phyloP scores from a whole-genome alignment of 2,888 invertebrate species.

The Sphinx pinastri region DNA sequence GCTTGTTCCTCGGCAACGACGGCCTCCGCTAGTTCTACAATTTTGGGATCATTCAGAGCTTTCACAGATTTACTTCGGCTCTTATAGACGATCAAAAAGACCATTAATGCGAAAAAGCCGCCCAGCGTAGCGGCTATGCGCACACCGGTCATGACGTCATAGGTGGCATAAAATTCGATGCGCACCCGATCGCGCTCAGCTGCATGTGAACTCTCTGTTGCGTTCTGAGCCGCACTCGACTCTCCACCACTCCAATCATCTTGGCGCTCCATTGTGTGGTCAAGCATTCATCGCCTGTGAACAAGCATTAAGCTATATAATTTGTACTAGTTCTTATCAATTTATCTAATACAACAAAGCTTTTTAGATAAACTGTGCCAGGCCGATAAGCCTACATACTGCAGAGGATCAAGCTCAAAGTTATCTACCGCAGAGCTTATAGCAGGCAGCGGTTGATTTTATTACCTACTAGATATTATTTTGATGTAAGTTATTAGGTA shows the following conservation, averaged over 20 bases:
- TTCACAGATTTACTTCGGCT: slow-evolving; percentile 91
- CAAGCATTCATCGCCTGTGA: slow-evolving; percentile 79
- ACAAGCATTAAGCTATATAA: slow-evolving; percentile 42
- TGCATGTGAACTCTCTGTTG: slow-evolving; percentile 66
- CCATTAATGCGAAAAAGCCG: slow-evolving; percentile 96
- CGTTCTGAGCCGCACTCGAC: slow-evolving; percentile 65
- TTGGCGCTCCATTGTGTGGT: slow-evolving; percentile 75
- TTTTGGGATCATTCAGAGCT: slow-evolving; percentile 90
- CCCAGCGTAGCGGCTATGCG: slow-evolving; percentile 96
- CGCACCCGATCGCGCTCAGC: slow-evolving; percentile 88
- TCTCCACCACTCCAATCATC: slow-evolving; percentile 73
- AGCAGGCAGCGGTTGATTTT: background rate
- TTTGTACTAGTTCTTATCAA: slow-evolving; percentile 23
- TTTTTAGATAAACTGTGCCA: slow-evolving; percentile 30
- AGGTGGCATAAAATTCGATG: slow-evolving; percentile 93
- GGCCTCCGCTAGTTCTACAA: slow-evolving; percentile 91
- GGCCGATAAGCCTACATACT: slow-evolving; percentile 10
- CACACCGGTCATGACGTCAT: slow-evolving; percentile 97
- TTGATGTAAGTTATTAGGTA: slow-evolving; percentile 29
- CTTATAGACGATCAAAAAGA: slow-evolving; percentile 95
- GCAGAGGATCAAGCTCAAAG: background rate
- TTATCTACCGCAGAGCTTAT: background rate
- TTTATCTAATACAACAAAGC: slow-evolving; percentile 23
- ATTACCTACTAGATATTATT: slow-evolving; percentile 14
- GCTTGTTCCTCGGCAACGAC: slow-evolving; percentile 88